Base-by-base conservation (phyloP, 2,113 vertebrate genomes). In the Chaenogobius annularis region DNA sequence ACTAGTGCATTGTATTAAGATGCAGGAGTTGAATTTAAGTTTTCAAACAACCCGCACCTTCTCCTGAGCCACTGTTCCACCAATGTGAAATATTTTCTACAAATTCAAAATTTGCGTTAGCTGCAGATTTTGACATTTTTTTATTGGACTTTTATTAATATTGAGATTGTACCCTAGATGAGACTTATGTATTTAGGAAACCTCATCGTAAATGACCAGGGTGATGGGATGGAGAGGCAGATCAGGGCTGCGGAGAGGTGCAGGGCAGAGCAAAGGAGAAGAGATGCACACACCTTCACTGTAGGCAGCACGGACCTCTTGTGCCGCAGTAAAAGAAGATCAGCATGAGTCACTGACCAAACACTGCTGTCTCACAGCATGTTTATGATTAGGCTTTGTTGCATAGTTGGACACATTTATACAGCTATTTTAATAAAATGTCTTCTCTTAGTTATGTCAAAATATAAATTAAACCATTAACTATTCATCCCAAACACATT, bases 251-350 rank as follows among this genome's bases (percentile, higher is more conserved):
- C 35, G 68, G 59, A 68, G 50, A 50, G 58, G 68, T 55, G 35
- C 35, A 77, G 20, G 69, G 37, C 75, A 52, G 76, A 43, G 67
- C 13, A 86, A 17, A 78, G 82, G 54, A 44, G 44, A 66, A 47
- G 43, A 66, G 84, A 77, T 88, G 54, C 79, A 91, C 90, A 91
- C 89, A 91, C 88, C 91, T 92, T 92, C 87, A 80, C 88, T 90
- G 91, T 82, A 91, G 87, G 91, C 86, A 83, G 87, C 84, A 80
- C 88, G 89, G 80, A 91, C 88, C 90, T 91, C 89, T 91, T 89
- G 87, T 87, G 83, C 90, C 83, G 85, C 90, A 90, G 82, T 85
- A 83, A 90, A 75, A 86, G 83, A 88, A 84, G 88, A 77, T 84
- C 84, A 88, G 85, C 84, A 77, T 74, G 85, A 69, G 64, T 66